Base-by-base conservation (phyloP, 1,140 invertebrate genomes). In the Calliphora vicina region DNA sequence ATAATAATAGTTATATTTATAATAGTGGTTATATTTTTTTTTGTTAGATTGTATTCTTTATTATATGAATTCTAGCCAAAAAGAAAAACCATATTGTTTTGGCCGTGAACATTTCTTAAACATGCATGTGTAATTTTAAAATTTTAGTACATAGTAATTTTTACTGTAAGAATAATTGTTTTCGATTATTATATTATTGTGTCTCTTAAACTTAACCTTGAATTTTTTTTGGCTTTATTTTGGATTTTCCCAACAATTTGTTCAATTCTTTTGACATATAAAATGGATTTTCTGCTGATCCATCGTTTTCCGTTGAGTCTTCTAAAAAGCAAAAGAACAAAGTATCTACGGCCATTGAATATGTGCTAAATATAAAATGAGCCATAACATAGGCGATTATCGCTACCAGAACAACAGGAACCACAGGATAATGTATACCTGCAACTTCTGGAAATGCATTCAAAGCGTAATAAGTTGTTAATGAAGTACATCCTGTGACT, bases 281-380 rank as follows among this genome's bases (percentile, higher is more conserved):
- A 91, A 97, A 99, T 1, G 98, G 98, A 88, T 96, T 97, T 81
- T 96, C 94, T 0, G 92, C 86, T 0, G 96, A 95, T 6, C 98
- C 98, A 91, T 99, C 98, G 91, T 99, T 98, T 80, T 95, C 93
- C 91, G 99, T 98, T 85, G 95, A 95, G 88, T 99, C 98, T 93
- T 99, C 97, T 91, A 99, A 92, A 92, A 99, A 99, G 90, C 98
- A 99, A 1, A 99, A 92, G 91, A 99, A 99, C 29, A 99, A 90
- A 0, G 98, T 99, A 88, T 99, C 97, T 2, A 99, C 96, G 10
- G 97, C 98, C 94, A 98, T 98, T 0, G 94, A 94, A 90, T 98
- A 99, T 0, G 99, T 97, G 84, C 94, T 94, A 91, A 99, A 99
- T 92, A 99, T 99, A 76, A 96, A 92, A n/a, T 93, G 93, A 27